These are phyloP conservation scores for Endomychus coccineus DNA, from an alignment of 2,888 invertebrate species.

Conservation along the genomic window DNA sequence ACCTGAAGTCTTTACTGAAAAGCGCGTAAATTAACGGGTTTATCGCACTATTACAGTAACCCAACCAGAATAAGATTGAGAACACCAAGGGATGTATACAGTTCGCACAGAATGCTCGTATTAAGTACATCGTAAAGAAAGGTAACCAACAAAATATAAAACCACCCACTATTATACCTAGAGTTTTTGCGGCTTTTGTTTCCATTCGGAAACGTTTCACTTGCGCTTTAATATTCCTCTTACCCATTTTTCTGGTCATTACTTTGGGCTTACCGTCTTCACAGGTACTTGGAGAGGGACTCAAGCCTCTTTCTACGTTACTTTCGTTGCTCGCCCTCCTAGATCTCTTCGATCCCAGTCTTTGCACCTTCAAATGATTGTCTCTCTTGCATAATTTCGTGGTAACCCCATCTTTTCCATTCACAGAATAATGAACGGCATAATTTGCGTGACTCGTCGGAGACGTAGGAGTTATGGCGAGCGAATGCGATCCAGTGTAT, in stretches of 20 bases:
- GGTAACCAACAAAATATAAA: constrained; percentile 97
- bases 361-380: constrained; percentile 52
- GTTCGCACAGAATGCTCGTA: constrained; percentile 78
- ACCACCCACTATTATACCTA: constrained; percentile 94
- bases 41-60: constrained; percentile 94
- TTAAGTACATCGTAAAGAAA: constrained; percentile 91
- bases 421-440: constrained; percentile 61
- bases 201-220: constrained; percentile 91
- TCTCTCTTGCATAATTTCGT: constrained; percentile 46
- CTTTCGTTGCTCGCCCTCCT: constrained; percentile 46
- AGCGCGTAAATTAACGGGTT: constrained; percentile 93
- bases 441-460: constrained; percentile 44
- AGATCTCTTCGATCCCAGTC: constrained; percentile 39
- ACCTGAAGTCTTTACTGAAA: constrained; percentile 91
- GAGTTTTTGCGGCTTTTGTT: constrained; percentile 93
- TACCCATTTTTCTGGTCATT: constrained; percentile 65
- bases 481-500: constrained; percentile 33
- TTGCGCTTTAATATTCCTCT: constrained; percentile 83
- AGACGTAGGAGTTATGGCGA: constrained; percentile 41
- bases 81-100: constrained; percentile 82
- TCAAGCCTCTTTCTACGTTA: constrained; percentile 41
- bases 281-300: constrained; percentile 44
- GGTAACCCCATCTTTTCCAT: constrained; percentile 57
- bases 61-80: constrained; percentile 92
- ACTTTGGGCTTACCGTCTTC: constrained; percentile 42